Evolutionary conservation across 1,140 invertebrate species (phyloP).

Genomic region (Thaumatotibia leucotreta): DNA sequence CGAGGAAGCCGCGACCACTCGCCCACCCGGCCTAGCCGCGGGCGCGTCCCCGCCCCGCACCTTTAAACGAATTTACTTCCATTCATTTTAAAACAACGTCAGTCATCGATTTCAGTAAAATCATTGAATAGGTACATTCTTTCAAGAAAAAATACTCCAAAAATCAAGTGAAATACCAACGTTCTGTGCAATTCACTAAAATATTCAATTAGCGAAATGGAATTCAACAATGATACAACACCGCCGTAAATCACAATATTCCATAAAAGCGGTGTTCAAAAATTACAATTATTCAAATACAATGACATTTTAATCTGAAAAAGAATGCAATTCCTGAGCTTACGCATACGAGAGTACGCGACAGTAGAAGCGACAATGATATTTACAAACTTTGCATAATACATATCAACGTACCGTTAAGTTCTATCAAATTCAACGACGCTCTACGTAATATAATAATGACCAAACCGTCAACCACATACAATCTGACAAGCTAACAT

Average conservation of each 20-base stretch:
- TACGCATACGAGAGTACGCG: constrained; percentile 34
- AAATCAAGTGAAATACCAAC: constrained; percentile 75
- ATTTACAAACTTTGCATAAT: constrained; percentile 56
- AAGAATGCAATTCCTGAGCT: constrained; percentile 74
- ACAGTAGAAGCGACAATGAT: constrained; percentile 50
- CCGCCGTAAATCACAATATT: constrained; percentile 47
- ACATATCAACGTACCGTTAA: constrained; percentile 45
- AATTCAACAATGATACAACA: constrained; percentile 70
- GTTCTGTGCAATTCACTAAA: constrained; percentile 73
- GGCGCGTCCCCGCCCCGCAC: constrained; percentile 29
- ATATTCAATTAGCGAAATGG: constrained; percentile 61
- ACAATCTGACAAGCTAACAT: constrained; percentile 72
- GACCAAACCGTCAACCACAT: constrained; percentile 64
- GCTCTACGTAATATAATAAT: constrained; percentile 61
- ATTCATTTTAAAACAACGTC: constrained; percentile 56
- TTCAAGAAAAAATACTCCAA: constrained; percentile 72
- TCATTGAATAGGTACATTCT: constrained; percentile 62
- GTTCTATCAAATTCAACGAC: constrained; percentile 68
- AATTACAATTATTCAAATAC: constrained; percentile 63
- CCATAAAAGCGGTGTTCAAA: constrained; percentile 62
- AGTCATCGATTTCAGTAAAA: constrained; percentile 66
- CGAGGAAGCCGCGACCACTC: constrained; percentile 28
- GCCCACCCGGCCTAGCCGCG: constrained; percentile 32
- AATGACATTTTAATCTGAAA: constrained; percentile 45
- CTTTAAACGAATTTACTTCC: constrained; percentile 37